A percentile compares a stretch with the other conserved stretches of the same genome.
phyloP scores from a whole-genome alignment of 2,797 vertebrate genomes.

The Pseudotriccus pelzelni region DNA sequence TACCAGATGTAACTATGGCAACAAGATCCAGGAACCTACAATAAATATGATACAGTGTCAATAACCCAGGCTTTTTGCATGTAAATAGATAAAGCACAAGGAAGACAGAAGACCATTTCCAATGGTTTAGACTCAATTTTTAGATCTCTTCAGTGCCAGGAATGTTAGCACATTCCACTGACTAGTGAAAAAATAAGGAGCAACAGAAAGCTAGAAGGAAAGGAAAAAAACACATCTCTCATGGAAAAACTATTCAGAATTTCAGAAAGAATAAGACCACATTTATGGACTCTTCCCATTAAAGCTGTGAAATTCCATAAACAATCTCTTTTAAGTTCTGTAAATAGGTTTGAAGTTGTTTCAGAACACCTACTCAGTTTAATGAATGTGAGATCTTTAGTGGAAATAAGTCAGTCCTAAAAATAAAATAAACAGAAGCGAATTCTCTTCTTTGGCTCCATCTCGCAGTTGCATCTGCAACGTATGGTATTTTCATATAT shows the following conservation, averaged over 20 bases:
- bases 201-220: background rate
- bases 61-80: constrained; percentile 68
- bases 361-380: background rate
- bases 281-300: background rate
- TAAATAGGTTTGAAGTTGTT: constrained; percentile 4
- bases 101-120: constrained; percentile 29
- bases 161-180: background rate
- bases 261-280: background rate
- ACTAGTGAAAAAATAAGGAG: constrained; percentile 15
- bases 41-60: constrained; percentile 73
- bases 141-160: background rate
- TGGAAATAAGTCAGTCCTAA: background rate
- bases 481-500: background rate
- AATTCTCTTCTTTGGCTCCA: background rate
- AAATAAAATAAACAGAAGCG: background rate
- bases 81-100: constrained; percentile 53
- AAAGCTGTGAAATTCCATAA: background rate
- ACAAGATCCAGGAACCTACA: constrained; percentile 65
- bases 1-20: constrained; percentile 69
- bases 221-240: background rate
- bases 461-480: background rate
- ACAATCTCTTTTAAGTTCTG: background rate
- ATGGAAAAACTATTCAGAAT: background rate
- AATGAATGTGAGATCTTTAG: background rate
- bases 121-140: constrained; percentile 12